A percentile compares a stretch with the other conserved stretches of the same genome.
Evolutionary conservation across 2,113 vertebrate species (phyloP).

Genomic region (Potamarius usumacintae): DNA sequence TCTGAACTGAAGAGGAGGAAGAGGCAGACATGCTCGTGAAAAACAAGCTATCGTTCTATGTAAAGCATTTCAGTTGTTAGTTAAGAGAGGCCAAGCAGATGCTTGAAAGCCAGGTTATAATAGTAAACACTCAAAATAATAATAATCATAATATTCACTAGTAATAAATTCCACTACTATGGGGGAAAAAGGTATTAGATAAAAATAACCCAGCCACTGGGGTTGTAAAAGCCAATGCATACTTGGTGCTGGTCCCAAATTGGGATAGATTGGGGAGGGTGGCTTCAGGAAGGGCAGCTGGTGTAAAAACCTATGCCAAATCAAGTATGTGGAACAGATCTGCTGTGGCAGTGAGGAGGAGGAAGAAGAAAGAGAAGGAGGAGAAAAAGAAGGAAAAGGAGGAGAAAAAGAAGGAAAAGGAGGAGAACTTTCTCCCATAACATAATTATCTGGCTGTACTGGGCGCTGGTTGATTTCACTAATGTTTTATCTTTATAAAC

Average conservation of each 20-base stretch:
- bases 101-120: neutral
- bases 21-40: neutral
- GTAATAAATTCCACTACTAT: neutral
- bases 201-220: no score
- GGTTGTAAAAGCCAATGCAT: no score
- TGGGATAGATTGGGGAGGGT: no score
- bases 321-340: no score
- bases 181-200: no score
- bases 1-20: conserved; percentile 77
- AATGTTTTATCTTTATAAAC: neutral
- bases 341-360: no score
- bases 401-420: no score
- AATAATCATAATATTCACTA: neutral
- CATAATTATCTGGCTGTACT: neutral
- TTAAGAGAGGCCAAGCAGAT: neutral
- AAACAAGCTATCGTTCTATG: neutral
- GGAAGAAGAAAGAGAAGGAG: no score
- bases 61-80: neutral
- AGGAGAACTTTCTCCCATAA: neutral
- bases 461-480: neutral
- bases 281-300: no score
- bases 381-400: no score
- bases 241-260: no score
- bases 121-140: neutral
- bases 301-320: no score